phyloP scores from a whole-genome alignment of 2,113 vertebrate species.

The Rhadina sibilatrix region DNA sequence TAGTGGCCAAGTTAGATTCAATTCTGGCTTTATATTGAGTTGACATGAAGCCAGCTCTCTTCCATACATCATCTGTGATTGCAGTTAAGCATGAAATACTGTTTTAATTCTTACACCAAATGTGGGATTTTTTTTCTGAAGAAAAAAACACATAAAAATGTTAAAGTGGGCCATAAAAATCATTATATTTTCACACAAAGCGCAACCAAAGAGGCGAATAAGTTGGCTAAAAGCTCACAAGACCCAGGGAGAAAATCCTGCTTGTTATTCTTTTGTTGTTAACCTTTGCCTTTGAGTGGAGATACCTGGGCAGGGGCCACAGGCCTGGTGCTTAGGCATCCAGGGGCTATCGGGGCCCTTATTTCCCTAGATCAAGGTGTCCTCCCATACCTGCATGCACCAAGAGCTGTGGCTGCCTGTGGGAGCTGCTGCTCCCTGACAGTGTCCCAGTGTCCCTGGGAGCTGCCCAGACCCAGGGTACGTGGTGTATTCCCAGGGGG shows the following conservation, averaged over 20 bases:
- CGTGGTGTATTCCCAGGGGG: too few species aligned
- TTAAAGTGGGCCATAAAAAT: conserved; percentile 70
- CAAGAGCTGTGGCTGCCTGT: neutral
- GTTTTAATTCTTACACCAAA: conserved; percentile 73
- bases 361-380: neutral
- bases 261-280: conserved; percentile 10
- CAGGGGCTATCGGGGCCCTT: neutral
- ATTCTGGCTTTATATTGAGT: conserved; percentile 70
- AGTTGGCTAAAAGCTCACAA: conserved; percentile 47
- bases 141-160: conserved; percentile 60
- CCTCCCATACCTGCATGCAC: rapidly evolving
- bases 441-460: neutral
- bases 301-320: neutral
- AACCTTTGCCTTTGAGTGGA: neutral
- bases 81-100: conserved; percentile 71
- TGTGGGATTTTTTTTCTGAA: conserved; percentile 16
- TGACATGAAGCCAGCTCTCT: conserved; percentile 69
- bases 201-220: conserved; percentile 37
- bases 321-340: neutral
- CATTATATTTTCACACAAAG: conserved; percentile 16
- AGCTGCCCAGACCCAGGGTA: neutral
- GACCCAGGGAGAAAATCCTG: neutral
- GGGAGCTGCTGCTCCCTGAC: neutral
- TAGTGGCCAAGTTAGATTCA: conserved; percentile 70
- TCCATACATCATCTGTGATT: conserved; percentile 70